Percentiles rank a stretch among this genome's conserved stretches.
Conservation (phyloP, 1,140 invertebrate species). For the Armadillidium nasatum region DNA sequence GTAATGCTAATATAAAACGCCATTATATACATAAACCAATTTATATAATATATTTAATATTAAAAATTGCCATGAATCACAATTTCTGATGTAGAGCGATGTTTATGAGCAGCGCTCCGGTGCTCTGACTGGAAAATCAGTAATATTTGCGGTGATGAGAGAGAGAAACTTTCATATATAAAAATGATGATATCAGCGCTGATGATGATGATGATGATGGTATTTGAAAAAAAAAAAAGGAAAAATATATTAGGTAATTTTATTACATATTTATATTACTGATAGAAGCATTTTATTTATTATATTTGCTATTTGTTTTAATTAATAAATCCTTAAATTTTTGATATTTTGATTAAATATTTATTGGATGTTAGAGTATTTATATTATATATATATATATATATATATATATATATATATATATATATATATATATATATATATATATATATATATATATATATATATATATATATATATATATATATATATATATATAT, state of each 20-base stretch:
- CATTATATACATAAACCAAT: no score
- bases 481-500: no score
- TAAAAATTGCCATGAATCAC: not conserved
- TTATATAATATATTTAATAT: no score
- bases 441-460: constrained; percentile 14
- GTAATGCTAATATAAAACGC: no score
- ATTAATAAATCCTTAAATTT: not conserved
- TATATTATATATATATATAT: constrained; percentile 14
- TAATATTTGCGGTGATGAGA: no score
- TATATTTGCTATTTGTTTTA: not conserved
- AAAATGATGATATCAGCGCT: no score
- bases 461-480: not conserved
- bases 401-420: constrained; percentile 15
- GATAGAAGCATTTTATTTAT: not conserved
- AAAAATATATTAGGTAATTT: constrained; percentile 7
- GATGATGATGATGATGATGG: no score
- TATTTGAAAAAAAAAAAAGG: not conserved
- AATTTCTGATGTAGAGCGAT: not conserved
- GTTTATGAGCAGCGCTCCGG: no score
- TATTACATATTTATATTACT: not conserved
- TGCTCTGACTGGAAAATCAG: no score
- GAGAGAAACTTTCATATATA: no score
- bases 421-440: constrained; percentile 2
- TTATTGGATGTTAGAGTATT: not conserved
- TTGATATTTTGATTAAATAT: not conserved